These are phyloP conservation scores for Melinopterus prodromus DNA, from an alignment of 2,888 invertebrate species.

Conservation along the genomic window DNA sequence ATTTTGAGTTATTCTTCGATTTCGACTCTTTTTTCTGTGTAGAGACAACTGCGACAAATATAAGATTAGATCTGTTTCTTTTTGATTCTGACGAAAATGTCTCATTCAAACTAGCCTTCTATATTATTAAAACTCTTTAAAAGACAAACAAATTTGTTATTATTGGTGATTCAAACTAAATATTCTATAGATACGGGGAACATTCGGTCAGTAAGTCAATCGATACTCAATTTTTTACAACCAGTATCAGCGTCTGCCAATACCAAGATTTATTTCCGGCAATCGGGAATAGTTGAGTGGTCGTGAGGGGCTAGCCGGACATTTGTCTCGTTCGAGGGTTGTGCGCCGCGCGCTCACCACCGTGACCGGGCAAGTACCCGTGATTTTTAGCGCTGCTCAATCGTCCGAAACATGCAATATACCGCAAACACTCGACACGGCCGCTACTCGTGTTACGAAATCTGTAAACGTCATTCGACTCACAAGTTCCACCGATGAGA, in stretches of 20 bases:
- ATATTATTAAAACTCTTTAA: too few relatives aligned
- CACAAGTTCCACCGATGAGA: constrained; percentile 1
- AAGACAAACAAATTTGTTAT: too few relatives aligned
- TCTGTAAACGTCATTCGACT: constrained; percentile 25
- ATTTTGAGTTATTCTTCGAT: too few relatives aligned
- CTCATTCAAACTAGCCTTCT: too few relatives aligned
- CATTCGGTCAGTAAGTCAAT: too few relatives aligned
- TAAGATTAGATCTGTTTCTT: too few relatives aligned
- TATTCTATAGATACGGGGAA: too few relatives aligned
- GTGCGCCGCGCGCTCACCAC: not conserved
- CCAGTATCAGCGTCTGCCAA: not conserved
- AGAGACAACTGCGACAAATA: too few relatives aligned
- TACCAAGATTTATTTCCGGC: not conserved
- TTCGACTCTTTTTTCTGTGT: too few relatives aligned
- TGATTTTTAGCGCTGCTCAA: constrained; percentile 30
- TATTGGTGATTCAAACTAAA: too few relatives aligned
- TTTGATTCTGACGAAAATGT: too few relatives aligned
- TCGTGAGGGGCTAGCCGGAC: not conserved
- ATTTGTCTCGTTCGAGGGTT: not conserved
- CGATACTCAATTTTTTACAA: not conserved
- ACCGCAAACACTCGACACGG: constrained; percentile 14
- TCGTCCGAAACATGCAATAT: constrained; percentile 29
- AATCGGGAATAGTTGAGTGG: not conserved
- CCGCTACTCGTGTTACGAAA: constrained; percentile 19
- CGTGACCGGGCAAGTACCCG: constrained; percentile 7